phyloP scores from a whole-genome alignment of 2,888 invertebrate species.

The Didymodactylos carnosus region DNA sequence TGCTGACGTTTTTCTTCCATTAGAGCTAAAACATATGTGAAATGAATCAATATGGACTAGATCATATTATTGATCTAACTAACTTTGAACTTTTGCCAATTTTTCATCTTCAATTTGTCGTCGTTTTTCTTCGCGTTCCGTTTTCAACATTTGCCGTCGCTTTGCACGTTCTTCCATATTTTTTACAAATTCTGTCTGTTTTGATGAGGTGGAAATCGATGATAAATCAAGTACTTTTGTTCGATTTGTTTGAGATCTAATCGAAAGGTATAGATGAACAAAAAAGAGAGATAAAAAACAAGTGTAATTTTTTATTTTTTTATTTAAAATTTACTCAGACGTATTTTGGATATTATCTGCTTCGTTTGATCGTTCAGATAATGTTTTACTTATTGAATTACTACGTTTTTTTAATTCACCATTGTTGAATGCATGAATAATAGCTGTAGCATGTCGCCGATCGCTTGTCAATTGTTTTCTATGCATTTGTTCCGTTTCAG shows the following conservation, averaged over 20 bases:
- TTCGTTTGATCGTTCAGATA: too few species aligned
- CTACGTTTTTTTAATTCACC: neutral
- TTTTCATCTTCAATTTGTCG: constrained; percentile 25
- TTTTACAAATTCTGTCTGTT: constrained; percentile 19
- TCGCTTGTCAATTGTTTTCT: neutral
- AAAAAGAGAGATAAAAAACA: neutral
- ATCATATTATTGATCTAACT: neutral
- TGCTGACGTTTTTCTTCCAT: constrained; percentile 20
- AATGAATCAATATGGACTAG: neutral
- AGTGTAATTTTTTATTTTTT: too few species aligned
- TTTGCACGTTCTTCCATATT: constrained; percentile 29
- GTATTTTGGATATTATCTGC: too few species aligned
- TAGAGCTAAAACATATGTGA: neutral
- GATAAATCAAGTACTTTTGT: too few species aligned
- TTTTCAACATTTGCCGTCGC: constrained; percentile 24
- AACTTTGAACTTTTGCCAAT: constrained; percentile 20
- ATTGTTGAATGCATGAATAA: neutral
- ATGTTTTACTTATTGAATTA: neutral
- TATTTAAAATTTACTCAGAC: neutral
- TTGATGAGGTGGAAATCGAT: constrained; percentile 19
- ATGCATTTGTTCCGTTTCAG: neutral
- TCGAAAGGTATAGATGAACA: neutral
- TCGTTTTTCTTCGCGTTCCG: constrained; percentile 27
- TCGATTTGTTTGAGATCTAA: neutral
- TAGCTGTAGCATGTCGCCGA: neutral